Evolutionary conservation across 1,140 invertebrate species (phyloP).

Genomic region (Lepidurus couesii): DNA sequence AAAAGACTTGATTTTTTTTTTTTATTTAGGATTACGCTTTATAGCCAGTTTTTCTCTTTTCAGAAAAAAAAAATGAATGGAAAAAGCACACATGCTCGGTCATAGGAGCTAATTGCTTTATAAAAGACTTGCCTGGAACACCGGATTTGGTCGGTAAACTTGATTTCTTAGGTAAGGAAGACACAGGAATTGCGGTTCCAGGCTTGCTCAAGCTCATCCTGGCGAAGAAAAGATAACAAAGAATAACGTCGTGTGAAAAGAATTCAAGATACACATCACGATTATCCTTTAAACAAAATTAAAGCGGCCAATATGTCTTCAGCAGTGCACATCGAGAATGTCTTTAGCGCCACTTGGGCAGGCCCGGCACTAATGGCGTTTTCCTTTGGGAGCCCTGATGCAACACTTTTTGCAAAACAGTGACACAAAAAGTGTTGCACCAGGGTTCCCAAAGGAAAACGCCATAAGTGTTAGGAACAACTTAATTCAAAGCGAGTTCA

Average conservation of each 20-base stretch:
- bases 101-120: too few relatives aligned
- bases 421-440: too few relatives aligned
- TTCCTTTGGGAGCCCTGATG: too few relatives aligned
- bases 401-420: too few relatives aligned
- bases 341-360: background rate
- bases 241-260: background rate
- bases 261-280: background rate
- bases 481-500: too few relatives aligned
- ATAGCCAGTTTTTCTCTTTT: too few relatives aligned
- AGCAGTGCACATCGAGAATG: background rate
- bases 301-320: background rate
- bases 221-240: background rate
- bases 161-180: background rate
- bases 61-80: too few relatives aligned
- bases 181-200: constrained; percentile 9
- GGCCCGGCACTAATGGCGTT: background rate
- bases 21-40: too few relatives aligned
- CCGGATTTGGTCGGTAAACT: background rate
- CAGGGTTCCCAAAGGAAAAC: too few relatives aligned
- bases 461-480: background rate
- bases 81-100: too few relatives aligned
- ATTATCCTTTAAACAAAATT: background rate
- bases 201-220: constrained; percentile 18
- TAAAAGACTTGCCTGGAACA: background rate
- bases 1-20: too few relatives aligned